Percentiles rank a stretch among this genome's conserved stretches.
phyloP scores from a whole-genome alignment of 2,797 vertebrate genomes.

The Anguilla anguilla region DNA sequence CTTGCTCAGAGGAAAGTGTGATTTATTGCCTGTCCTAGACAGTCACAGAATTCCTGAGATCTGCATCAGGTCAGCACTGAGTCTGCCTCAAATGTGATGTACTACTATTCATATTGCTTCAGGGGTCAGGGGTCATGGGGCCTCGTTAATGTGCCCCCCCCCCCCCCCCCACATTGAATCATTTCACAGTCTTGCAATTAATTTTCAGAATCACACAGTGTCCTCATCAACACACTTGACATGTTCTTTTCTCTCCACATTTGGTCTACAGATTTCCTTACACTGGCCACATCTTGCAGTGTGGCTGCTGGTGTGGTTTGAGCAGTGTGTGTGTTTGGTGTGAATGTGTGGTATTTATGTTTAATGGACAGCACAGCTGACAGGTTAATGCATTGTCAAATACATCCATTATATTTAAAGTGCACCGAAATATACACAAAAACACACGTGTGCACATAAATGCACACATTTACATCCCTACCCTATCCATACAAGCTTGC shows the following conservation, averaged over 20 bases:
- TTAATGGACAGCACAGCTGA: slow-evolving; percentile 5
- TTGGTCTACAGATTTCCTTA: background rate
- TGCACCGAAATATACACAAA: background rate
- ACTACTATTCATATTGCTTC: background rate
- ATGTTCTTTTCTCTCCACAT: background rate
- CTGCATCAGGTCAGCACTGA: background rate
- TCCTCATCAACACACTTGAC: background rate
- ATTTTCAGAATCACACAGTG: background rate
- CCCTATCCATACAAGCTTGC: background rate
- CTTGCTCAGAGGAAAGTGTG: background rate
- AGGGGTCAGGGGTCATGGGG: background rate
- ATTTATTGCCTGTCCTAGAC: slow-evolving; percentile 26
- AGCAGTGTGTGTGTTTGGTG: background rate
- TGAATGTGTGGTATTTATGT: background rate
- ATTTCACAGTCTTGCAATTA: background rate
- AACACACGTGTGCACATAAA: background rate
- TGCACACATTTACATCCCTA: background rate
- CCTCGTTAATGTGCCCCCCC: background rate
- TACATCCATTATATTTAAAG: background rate
- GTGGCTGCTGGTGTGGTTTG: background rate
- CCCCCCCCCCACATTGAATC: too few relatives aligned
- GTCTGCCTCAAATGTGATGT: background rate
- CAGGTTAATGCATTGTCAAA: slow-evolving; percentile 4
- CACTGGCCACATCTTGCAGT: background rate
- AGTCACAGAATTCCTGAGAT: background rate